phyloP scores from a whole-genome alignment of 2,113 vertebrate genomes.

The Rhabdomys dilectus region DNA sequence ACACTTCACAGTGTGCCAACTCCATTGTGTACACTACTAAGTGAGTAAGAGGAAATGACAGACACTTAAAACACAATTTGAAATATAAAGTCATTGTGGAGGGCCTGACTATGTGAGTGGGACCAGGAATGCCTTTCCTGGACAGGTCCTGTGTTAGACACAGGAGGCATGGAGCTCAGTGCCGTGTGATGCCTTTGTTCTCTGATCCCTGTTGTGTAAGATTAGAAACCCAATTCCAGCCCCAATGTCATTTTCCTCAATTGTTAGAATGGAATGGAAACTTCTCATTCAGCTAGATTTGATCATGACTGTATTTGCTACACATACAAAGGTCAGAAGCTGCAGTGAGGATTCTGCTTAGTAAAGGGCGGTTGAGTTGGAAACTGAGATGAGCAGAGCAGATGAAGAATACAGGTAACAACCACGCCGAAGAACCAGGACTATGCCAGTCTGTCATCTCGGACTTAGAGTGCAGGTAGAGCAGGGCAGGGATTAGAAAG shows the following conservation, averaged over 20 bases:
- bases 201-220: background rate
- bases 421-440: background rate
- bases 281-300: background rate
- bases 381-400: too few species aligned
- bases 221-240: background rate
- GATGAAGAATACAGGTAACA: background rate
- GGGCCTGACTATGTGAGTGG: fast-evolving
- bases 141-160: too few species aligned
- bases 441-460: fast-evolving
- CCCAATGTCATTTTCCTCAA: background rate
- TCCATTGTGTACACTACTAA: fast-evolving
- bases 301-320: background rate
- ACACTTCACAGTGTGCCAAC: background rate
- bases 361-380: fast-evolving
- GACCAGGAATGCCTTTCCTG: too few species aligned
- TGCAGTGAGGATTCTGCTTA: background rate
- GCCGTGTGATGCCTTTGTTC: fast-evolving
- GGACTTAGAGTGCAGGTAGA: background rate
- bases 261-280: background rate
- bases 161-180: too few species aligned
- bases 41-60: background rate
- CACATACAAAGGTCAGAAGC: background rate
- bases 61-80: background rate
- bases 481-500: fast-evolving
- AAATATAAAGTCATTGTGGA: background rate